These are phyloP conservation scores for Peromyscus polionotus DNA, from an alignment of 2,113 vertebrate species.

Conservation along the genomic window DNA sequence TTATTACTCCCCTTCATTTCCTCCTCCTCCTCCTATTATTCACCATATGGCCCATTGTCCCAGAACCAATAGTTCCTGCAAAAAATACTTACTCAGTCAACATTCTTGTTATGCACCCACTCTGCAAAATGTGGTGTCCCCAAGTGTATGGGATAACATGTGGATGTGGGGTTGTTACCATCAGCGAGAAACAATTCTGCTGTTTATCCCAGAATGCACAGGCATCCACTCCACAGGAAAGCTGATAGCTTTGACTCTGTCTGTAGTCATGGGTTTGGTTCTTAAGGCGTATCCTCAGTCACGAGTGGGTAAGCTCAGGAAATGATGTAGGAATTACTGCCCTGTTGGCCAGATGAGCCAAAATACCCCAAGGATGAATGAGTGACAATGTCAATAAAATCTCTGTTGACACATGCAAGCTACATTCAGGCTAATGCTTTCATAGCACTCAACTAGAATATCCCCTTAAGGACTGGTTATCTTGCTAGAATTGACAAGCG, in stretches of 20 bases:
- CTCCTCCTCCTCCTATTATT: conserved; percentile 7
- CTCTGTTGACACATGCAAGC: not conserved
- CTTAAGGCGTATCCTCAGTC: not conserved
- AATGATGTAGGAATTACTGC: not conserved
- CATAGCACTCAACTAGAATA: not conserved
- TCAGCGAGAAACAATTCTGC: not conserved
- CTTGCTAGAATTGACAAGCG: not conserved
- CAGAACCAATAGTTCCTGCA: conserved; percentile 31
- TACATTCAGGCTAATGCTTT: not conserved
- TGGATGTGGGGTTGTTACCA: not conserved
- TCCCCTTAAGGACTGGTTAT: not conserved
- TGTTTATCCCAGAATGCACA: not conserved
- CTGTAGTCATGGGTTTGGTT: not conserved
- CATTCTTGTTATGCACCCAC: not conserved
- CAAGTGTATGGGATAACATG: not conserved
- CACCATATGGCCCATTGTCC: conserved; percentile 8
- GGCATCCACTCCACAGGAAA: not conserved
- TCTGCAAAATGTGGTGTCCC: not conserved
- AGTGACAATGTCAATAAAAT: not conserved
- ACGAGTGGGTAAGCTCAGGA: not conserved
- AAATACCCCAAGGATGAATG: not conserved
- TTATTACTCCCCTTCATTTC: not conserved
- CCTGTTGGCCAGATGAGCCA: not conserved
- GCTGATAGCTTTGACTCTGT: not conserved
- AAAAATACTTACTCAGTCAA: conserved; percentile 39